Percentiles rank a stretch among this genome's conserved stretches.
phyloP scores from a whole-genome alignment of 2,113 vertebrate species.

The Sinocyclocheilus maitianheensis region DNA sequence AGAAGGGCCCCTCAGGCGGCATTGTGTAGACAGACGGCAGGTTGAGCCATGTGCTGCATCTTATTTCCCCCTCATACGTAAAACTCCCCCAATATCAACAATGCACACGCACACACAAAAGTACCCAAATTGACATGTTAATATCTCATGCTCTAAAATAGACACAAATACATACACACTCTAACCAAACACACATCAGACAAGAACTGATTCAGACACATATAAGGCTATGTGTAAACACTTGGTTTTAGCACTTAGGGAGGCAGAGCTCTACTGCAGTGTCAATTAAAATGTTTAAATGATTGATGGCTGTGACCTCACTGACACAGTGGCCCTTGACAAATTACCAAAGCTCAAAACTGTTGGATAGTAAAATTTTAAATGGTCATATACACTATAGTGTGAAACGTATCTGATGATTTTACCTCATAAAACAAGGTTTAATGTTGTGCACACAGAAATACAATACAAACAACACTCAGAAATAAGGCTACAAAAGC shows the following conservation, averaged over 20 bases:
- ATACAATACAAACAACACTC: neutral
- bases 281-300: constrained; percentile 24
- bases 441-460: neutral
- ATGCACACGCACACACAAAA: neutral
- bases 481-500: too few relatives aligned
- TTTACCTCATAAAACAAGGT: neutral
- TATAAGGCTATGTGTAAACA: neutral
- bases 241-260: constrained; percentile 29
- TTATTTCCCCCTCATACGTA: neutral
- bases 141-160: neutral
- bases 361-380: neutral
- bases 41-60: constrained; percentile 45
- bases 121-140: neutral
- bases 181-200: neutral
- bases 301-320: constrained; percentile 39
- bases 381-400: neutral
- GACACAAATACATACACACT: neutral
- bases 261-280: neutral
- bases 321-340: constrained; percentile 13
- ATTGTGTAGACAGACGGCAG: constrained; percentile 42
- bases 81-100: constrained; percentile 32
- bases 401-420: neutral
- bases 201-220: neutral
- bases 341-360: neutral
- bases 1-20: constrained; percentile 39